A percentile compares a stretch with the other conserved stretches of the same genome.
phyloP scores from a whole-genome alignment of 2,113 vertebrate species.

The Alethe castanea region DNA sequence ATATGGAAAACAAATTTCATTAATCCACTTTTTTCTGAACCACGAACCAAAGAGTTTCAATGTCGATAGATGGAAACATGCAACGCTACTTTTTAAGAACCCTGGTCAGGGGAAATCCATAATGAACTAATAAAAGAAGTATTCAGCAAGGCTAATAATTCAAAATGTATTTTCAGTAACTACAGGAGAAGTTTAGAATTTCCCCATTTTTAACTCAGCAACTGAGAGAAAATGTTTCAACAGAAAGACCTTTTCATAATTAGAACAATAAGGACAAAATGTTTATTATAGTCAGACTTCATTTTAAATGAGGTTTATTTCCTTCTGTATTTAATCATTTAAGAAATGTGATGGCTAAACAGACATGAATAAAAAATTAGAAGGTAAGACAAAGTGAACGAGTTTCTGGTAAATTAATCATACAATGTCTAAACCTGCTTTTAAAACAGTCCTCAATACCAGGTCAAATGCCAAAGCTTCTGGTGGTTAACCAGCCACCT shows the following conservation, averaged over 20 bases:
- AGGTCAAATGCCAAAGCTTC: not conserved
- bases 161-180: not conserved
- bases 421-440: not conserved
- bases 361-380: not conserved
- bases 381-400: not conserved
- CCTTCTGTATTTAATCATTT: not conserved
- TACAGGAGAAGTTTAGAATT: not conserved
- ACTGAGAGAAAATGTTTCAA: not conserved
- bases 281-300: not conserved
- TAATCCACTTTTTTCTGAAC: not conserved
- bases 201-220: not conserved
- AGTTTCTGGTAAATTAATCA: not conserved
- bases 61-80: not conserved
- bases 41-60: not conserved
- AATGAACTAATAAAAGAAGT: not conserved
- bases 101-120: not conserved
- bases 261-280: not conserved
- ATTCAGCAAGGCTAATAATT: not conserved
- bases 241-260: not conserved
- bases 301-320: not conserved
- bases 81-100: not conserved
- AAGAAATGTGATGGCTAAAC: not conserved
- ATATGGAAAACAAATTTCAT: not conserved
- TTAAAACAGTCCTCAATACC: not conserved
- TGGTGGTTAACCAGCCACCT: not conserved